Base-by-base conservation (phyloP, 2,888 invertebrate genomes). In the Amiota mariae region DNA sequence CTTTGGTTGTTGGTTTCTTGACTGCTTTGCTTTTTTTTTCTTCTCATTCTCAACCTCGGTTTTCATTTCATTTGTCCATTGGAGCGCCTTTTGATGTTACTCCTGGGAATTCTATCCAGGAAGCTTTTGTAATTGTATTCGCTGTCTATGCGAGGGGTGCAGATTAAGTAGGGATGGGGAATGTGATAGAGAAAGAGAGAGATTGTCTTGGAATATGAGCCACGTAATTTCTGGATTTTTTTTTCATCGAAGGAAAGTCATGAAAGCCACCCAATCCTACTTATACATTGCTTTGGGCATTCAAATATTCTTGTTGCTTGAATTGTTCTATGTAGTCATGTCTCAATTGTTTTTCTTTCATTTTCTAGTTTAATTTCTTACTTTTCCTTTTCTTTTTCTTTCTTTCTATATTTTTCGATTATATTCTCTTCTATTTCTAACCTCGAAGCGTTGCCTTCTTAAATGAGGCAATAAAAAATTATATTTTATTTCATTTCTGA, bases 81-180 rank as follows among this genome's bases (percentile, higher is more conserved):
- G 59, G 64, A 61, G 51, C 51, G 54, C 11, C 71, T 68, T 80
- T 76, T 85, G 78, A 85, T 84, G 82, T 79, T 80, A 74, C 83
- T 84, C 82, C 75, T 73, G 83, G 85, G 83, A 82, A 67, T 67
- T 18, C n/a, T 36, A 36, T 36, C 2, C 8, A 9, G 73, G 77
- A 6, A 73, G 76, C 82, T 78, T 82, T 77, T 81, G 82, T 85
- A 82, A 85, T 85, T 84, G 83, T 84, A 12, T 51, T 18, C 57
- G 13, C 9, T 12, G n/a, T 54, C 15, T 10, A 57, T 18, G 57
- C 57, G 18, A 10, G 51, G 51, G 51, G n/a, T n/a, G 46, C 63
- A 11, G 46, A 8, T 10, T 13, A 8, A 63, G 8, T 63, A n/a
- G n/a, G 63, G 20, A n/a, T 9, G n/a, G 63, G 9, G 63, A 11